Evolutionary conservation across 2,113 vertebrate species (phyloP).

Genomic region (Ammospiza caudacuta): DNA sequence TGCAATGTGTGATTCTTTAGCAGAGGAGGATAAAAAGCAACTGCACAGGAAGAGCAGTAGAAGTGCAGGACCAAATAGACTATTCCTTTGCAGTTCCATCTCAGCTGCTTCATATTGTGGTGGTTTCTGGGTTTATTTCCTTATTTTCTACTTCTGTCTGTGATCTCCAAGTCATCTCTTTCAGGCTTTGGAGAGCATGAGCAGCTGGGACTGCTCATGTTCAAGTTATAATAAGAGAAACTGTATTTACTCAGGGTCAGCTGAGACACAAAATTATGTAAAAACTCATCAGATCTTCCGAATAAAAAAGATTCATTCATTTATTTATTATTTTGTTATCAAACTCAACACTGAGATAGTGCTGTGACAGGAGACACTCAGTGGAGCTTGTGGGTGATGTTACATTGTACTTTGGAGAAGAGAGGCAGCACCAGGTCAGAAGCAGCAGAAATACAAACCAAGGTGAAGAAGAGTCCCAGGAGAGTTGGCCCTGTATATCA

Average conservation of each 20-base stretch:
- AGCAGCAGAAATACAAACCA: background rate
- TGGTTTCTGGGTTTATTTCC: background rate
- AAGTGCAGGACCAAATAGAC: background rate
- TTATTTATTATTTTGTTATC: background rate
- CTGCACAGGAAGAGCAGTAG: rapidly evolving
- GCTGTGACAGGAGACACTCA: background rate
- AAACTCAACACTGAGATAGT: background rate
- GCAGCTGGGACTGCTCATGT: background rate
- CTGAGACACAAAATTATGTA: background rate
- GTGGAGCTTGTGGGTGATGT: background rate
- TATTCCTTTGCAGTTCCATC: background rate
- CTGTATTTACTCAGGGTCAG: background rate
- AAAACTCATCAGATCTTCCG: background rate
- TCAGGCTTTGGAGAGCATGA: background rate
- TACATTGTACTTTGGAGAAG: background rate
- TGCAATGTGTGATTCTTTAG: background rate
- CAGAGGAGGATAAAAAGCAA: background rate
- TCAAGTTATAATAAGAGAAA: background rate
- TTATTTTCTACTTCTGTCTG: background rate
- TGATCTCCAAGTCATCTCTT: background rate
- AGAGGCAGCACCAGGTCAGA: background rate
- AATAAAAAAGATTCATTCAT: background rate
- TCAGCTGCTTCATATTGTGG: rapidly evolving
- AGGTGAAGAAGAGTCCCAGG: background rate
- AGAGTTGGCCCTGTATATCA: rapidly evolving